Conservation (phyloP, 1,140 invertebrate genomes). For the Helicorthomorpha holstii region DNA sequence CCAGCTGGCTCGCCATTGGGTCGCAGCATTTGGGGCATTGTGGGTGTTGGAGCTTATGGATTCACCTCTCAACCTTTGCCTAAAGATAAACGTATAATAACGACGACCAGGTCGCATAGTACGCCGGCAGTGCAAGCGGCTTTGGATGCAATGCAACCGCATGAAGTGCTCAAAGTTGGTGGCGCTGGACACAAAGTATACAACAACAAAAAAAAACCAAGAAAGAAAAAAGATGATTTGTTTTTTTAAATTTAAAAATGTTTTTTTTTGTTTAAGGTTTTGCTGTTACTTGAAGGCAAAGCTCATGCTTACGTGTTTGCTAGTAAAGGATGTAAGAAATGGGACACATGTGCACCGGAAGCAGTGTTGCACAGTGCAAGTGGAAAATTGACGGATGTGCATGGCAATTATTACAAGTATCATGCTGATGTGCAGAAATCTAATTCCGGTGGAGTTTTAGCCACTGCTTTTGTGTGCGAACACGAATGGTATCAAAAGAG, state of each 20-base stretch:
- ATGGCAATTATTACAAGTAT: slow-evolving; percentile 68
- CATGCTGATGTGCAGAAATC: slow-evolving; percentile 34
- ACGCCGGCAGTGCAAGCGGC: slow-evolving; percentile 62
- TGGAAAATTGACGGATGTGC: slow-evolving; percentile 74
- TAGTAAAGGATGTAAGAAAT: slow-evolving; percentile 86
- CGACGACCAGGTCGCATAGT: slow-evolving; percentile 87
- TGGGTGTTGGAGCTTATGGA: slow-evolving; percentile 68
- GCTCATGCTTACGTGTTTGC: slow-evolving; percentile 95
- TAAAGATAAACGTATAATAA: slow-evolving; percentile 55
- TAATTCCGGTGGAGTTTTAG: slow-evolving; percentile 73
- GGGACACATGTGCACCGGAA: slow-evolving; percentile 97
- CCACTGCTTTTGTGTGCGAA: slow-evolving; percentile 44
- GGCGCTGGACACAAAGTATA: slow-evolving; percentile 95
- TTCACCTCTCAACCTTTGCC: slow-evolving; percentile 41
- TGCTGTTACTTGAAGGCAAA: slow-evolving; percentile 80
- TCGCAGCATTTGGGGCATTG: slow-evolving; percentile 89
- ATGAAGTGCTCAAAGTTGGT: slow-evolving; percentile 72
- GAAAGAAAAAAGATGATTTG: too few species aligned
- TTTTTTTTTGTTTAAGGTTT: too few species aligned
- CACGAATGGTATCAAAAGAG: slow-evolving; percentile 45
- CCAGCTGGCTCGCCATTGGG: slow-evolving; percentile 36
- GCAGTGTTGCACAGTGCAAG: slow-evolving; percentile 69
- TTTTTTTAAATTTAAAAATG: too few species aligned
- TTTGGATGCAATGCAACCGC: slow-evolving; percentile 63
- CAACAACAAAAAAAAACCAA: too few species aligned